Evolutionary conservation across 2,113 vertebrate species (phyloP), one percentile per base, ranked within the genome.

Genomic region (Egretta garzetta): DNA sequence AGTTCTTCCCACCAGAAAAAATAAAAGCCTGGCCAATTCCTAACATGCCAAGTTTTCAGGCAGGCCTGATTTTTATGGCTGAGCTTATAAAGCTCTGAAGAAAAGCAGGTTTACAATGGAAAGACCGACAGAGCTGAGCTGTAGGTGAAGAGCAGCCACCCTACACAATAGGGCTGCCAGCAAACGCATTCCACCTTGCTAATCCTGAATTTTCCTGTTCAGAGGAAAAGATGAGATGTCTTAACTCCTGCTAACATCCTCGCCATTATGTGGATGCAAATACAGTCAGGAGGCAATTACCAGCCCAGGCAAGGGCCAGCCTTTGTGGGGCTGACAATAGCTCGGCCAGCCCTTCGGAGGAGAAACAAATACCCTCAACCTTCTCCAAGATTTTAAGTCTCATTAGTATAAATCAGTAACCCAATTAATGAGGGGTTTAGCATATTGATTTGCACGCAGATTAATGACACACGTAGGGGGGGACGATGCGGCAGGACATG

Each of bases 61-160:
- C 91, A 37, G 80, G 86, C 75, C 64, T 68, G 90, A 81, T 80
- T 96, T 97, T 97, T 91, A 95, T 33, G 70, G 83, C 76, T 79
- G 49, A 80, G 85, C 72, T 97, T 90, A 88, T 64, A 97, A 93
- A 94, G 66, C 88, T 94, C 90, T 62, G 90, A 88, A 90, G 80
- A 96, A 97, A 94, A 66, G 82, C 81, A 74, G 35, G 80, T 96
- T 97, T 94, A 76, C 56, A 90, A 92, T 80, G 92, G 94, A 93
- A 97, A 96, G 80, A 71, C 63, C 55, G 8, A 92, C 41, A 49
- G 63, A 83, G 87, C 32, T 0, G 4, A 84, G 50, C 10, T 21
- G 19, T 4, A 86, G 87, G 72, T 76, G 71, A 95, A 83, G 74
- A 90, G 77, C 89, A 86, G 59, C 75, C 75, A 56, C 87, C 71